phyloP scores from a whole-genome alignment of 2,113 vertebrate species.

The Edolisoma coerulescens region DNA sequence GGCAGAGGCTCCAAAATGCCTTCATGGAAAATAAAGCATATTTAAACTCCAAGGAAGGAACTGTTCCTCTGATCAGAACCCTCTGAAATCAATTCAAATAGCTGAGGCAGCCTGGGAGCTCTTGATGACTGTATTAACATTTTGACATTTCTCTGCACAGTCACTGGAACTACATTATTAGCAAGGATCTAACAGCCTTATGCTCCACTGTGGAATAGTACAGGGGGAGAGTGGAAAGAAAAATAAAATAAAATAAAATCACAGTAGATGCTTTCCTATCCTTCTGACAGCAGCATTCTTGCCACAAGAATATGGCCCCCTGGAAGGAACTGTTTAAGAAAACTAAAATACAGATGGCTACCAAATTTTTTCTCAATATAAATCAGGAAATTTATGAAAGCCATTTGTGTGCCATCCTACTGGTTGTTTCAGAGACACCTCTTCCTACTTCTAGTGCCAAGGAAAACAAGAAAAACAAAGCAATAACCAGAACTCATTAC shows the following conservation, averaged over 20 bases:
- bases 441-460: not conserved
- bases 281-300: not conserved
- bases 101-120: constrained; percentile 10
- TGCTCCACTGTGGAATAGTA: not conserved
- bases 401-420: not conserved
- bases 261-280: not conserved
- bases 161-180: constrained; percentile 13
- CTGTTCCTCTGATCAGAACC: not conserved
- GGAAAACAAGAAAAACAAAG: not conserved
- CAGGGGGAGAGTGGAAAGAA: not conserved
- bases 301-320: not conserved
- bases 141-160: constrained; percentile 34
- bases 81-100: constrained; percentile 4
- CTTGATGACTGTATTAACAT: constrained; percentile 43
- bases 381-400: not conserved
- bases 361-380: not conserved
- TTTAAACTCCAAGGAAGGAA: not conserved
- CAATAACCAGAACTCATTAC: not conserved
- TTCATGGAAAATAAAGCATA: not conserved
- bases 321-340: not conserved
- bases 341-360: not conserved
- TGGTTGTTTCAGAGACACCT: not conserved
- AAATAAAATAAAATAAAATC: not conserved
- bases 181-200: not conserved
- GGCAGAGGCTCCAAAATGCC: not conserved